Evolutionary conservation across 2,888 invertebrate species (phyloP).

Genomic region (Hemicrepidius hirtus): DNA sequence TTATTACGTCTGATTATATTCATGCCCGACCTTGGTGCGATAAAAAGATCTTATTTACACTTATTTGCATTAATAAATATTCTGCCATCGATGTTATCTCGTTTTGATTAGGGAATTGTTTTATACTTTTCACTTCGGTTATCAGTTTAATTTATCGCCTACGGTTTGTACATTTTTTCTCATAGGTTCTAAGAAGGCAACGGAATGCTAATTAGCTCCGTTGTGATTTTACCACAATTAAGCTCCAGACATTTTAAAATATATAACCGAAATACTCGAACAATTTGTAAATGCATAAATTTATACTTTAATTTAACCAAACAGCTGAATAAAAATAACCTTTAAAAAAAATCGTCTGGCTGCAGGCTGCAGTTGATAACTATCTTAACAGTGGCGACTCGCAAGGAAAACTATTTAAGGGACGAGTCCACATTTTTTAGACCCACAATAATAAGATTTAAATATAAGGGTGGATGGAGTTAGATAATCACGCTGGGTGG

Average conservation of each 20-base stretch:
- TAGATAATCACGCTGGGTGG: too few relatives aligned
- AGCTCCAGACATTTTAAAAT: constrained; percentile 1
- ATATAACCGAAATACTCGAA: not conserved
- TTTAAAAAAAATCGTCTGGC: not conserved
- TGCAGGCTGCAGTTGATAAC: not conserved
- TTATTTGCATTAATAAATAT: constrained; percentile 62
- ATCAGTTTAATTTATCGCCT: constrained; percentile 53
- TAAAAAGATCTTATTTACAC: constrained; percentile 63
- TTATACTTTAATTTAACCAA: not conserved
- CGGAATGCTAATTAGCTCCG: constrained; percentile 29
- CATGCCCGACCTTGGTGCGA: constrained; percentile 62
- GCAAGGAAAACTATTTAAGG: too few relatives aligned
- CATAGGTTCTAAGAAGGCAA: constrained; percentile 21
- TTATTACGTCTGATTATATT: constrained; percentile 64
- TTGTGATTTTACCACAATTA: constrained; percentile 1
- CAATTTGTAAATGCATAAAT: constrained; percentile 9
- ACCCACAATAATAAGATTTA: too few relatives aligned
- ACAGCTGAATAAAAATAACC: not conserved
- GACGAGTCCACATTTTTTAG: too few relatives aligned
- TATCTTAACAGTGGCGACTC: too few relatives aligned
- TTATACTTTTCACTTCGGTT: constrained; percentile 53
- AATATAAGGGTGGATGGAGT: too few relatives aligned
- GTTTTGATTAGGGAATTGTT: constrained; percentile 55
- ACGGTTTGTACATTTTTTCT: constrained; percentile 26
- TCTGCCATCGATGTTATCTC: constrained; percentile 56